Percentiles rank a stretch among this genome's conserved stretches.
Evolutionary conservation across 2,888 invertebrate genomes (phyloP).

Genomic region (Andrena dorsata): DNA sequence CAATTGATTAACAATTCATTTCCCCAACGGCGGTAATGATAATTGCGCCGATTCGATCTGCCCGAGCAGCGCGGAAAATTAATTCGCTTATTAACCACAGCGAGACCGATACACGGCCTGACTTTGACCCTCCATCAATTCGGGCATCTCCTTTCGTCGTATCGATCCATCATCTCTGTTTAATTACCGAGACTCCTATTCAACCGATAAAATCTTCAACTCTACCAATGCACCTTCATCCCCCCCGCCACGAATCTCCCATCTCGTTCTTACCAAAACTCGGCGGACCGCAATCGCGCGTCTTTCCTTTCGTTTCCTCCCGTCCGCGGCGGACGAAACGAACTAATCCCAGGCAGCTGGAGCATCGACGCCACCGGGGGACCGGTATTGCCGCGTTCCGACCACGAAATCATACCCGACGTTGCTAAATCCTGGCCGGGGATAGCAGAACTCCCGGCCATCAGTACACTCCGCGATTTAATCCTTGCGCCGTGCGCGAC

Average conservation of each 20-base stretch:
- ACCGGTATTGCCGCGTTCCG: slow-evolving; percentile 47
- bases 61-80: slow-evolving; percentile 5
- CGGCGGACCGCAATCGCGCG: too few relatives aligned
- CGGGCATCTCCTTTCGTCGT: too few relatives aligned
- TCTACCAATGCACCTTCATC: not conserved
- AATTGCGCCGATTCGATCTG: slow-evolving; percentile 29
- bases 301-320: not conserved
- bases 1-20: slow-evolving; percentile 42
- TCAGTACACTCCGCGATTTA: slow-evolving; percentile 64
- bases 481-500: slow-evolving; percentile 60
- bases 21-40: slow-evolving; percentile 11
- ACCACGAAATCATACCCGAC: slow-evolving; percentile 54
- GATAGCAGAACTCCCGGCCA: slow-evolving; percentile 43
- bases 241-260: not conserved
- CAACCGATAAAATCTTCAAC: not conserved
- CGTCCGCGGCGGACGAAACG: slow-evolving; percentile 13
- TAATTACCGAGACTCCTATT: too few relatives aligned
- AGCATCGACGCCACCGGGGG: slow-evolving; percentile 35
- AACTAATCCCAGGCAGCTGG: slow-evolving; percentile 36
- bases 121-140: not conserved
- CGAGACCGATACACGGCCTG: too few relatives aligned
- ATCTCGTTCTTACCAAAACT: not conserved
- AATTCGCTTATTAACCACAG: slow-evolving; percentile 27
- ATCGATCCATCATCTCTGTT: too few relatives aligned
- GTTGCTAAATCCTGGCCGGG: slow-evolving; percentile 61